phyloP scores from a whole-genome alignment of 1,140 invertebrate species.

The Magallana ariakensis region DNA sequence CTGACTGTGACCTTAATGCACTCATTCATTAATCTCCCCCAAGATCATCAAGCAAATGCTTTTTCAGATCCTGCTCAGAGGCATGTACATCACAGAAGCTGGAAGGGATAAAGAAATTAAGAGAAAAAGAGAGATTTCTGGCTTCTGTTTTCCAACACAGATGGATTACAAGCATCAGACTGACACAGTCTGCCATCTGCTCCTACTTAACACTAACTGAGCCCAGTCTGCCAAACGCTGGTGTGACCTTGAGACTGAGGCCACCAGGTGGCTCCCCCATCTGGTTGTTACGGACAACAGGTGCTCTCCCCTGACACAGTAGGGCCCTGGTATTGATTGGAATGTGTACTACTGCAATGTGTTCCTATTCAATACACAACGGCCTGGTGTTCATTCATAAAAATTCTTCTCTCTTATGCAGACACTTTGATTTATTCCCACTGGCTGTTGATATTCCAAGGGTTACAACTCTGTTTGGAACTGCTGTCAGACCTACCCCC shows the following conservation, averaged over 20 bases:
- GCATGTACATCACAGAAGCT: too few relatives aligned
- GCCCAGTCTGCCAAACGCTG: conserved; percentile 35
- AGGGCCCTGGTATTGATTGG: conserved; percentile 20
- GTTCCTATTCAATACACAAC: conserved; percentile 31
- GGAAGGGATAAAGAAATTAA: too few relatives aligned
- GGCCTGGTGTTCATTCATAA: neutral
- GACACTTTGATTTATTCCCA: neutral
- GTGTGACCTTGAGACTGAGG: conserved; percentile 24
- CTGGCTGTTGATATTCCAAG: neutral
- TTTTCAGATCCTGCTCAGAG: too few relatives aligned
- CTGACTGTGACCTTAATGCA: too few relatives aligned
- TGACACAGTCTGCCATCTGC: conserved; percentile 39
- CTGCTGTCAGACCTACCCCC: too few relatives aligned
- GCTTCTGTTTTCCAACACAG: neutral
- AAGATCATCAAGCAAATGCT: too few relatives aligned
- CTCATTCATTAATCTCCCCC: too few relatives aligned
- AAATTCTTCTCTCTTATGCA: neutral
- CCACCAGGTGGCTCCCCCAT: conserved; percentile 35
- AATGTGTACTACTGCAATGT: conserved; percentile 24
- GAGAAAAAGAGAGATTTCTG: too few relatives aligned
- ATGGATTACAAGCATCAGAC: conserved; percentile 10
- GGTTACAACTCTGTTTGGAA: neutral
- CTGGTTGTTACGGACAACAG: conserved; percentile 36
- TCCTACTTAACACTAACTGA: conserved; percentile 33
- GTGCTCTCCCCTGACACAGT: neutral